phyloP scores from a whole-genome alignment of 1,140 invertebrate genomes.

The Brachionus paranguensis region DNA sequence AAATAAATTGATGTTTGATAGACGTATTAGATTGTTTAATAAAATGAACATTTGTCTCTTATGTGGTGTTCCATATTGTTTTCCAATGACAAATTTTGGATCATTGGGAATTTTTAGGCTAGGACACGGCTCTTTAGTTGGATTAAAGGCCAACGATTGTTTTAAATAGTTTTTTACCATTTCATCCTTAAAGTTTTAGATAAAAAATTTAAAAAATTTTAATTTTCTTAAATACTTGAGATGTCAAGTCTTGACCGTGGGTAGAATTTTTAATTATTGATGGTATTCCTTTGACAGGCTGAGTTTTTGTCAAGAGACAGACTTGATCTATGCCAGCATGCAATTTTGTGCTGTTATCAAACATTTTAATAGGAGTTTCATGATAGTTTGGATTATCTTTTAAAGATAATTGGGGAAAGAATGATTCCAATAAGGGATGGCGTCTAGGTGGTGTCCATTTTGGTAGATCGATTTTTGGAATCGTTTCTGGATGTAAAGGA shows the following conservation, averaged over 20 bases:
- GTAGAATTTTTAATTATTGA: not conserved
- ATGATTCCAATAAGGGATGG: constrained; percentile 21
- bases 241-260: not conserved
- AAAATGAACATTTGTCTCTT: constrained; percentile 30
- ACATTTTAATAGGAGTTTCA: not conserved
- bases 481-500: constrained; percentile 30
- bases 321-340: constrained; percentile 40
- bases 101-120: not conserved
- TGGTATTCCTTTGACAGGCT: constrained; percentile 2
- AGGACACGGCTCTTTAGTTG: constrained; percentile 4
- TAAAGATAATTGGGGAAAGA: constrained; percentile 12
- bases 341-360: not conserved
- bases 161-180: constrained; percentile 1
- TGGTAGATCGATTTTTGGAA: not conserved
- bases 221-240: not conserved
- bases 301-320: constrained; percentile 31
- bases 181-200: not conserved
- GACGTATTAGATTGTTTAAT: constrained; percentile 25
- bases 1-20: not conserved
- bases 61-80: constrained; percentile 19
- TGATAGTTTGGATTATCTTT: constrained; percentile 12
- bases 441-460: constrained; percentile 26
- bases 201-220: not conserved
- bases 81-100: constrained; percentile 6
- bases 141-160: constrained; percentile 34